Base-by-base conservation (phyloP, 2,797 vertebrate species). In the Lepus oiostolus region DNA sequence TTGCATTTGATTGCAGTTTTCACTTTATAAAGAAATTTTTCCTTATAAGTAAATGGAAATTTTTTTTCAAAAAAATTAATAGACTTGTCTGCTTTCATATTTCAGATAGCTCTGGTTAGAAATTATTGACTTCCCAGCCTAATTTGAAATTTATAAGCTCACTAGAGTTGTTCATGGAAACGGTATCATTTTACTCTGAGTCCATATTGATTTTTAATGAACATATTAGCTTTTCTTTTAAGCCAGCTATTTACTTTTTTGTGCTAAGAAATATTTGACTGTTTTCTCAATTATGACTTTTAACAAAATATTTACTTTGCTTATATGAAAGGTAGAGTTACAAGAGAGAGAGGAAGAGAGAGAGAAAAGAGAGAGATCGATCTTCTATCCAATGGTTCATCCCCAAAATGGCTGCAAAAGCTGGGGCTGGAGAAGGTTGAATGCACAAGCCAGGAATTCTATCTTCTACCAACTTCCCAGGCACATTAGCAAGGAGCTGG, bases 171-270 rank as follows among this genome's bases (percentile, higher is more conserved):
- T 74, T 84, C 19, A 28, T 28, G 8, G 50, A 74, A 72, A 71
- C 1, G 54, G 50, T 21, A 60, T 65, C 0, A 88, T 91, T 88
- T 81, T 32, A 72, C n/a, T 93, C 81, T 47, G 24, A 72, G 75
- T 1, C 9, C 67, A 47, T 77, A 28, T 58, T 77, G 84, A 71
- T 2, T 65, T 32, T 89, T 35, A 38, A 50, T 38, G 5, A 93
- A 65, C 76, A n/a, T 38, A 67, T 72, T 67, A 60, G 4, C 13
- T 88, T 96, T 82, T 85, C 68, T 88, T 94, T 88, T 22, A 77
- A 88, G 76, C 3, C 7, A 85, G 8, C 80, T 76, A 52, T 28
- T 83, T 83, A 30, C 5, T 30, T 88, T 93, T 88, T 58, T 19
- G 17, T 62, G 22, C 75, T 89, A 47, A 65, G 62, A 91, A 91